Percentiles rank a stretch among this genome's conserved stretches.
These are phyloP conservation scores for Stichodactyla mertensii DNA, from an alignment of 64 coral and sea anemone species.

Conservation along the genomic window DNA sequence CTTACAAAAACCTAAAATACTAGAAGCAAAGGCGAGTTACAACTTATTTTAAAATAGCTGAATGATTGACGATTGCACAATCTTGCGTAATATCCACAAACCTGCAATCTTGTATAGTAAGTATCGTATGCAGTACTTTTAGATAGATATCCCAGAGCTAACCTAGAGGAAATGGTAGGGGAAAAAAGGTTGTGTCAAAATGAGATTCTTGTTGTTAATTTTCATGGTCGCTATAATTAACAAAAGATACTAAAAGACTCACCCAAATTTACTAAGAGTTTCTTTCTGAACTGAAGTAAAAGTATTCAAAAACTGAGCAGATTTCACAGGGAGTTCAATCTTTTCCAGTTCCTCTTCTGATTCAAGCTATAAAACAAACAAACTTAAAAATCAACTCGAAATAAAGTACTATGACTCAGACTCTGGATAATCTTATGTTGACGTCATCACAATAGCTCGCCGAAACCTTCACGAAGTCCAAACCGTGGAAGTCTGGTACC, in stretches of 20 bases:
- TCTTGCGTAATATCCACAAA: neutral
- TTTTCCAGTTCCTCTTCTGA: constrained; percentile 52
- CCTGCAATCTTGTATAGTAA: constrained; percentile 38
- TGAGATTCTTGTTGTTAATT: too few species aligned
- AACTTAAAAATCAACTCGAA: too few species aligned
- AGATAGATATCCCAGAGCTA: constrained; percentile 17
- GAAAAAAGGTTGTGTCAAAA: too few species aligned
- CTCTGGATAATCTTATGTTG: too few species aligned
- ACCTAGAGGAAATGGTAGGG: neutral
- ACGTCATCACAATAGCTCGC: too few species aligned
- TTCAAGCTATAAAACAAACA: constrained; percentile 22
- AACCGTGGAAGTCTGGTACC: too few species aligned
- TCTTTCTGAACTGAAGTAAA: neutral
- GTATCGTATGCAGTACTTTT: constrained; percentile 29
- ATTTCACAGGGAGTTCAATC: constrained; percentile 41
- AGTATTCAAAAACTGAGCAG: neutral
- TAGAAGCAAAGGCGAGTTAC: too few species aligned
- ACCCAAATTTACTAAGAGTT: neutral
- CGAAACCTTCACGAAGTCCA: too few species aligned
- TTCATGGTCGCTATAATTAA: neutral
- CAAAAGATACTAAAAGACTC: neutral
- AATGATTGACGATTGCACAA: neutral
- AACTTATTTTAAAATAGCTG: too few species aligned
- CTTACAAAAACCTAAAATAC: too few species aligned
- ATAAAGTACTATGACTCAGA: too few species aligned